Conservation (phyloP, 2,113 vertebrate genomes). For the Puma concolor region DNA sequence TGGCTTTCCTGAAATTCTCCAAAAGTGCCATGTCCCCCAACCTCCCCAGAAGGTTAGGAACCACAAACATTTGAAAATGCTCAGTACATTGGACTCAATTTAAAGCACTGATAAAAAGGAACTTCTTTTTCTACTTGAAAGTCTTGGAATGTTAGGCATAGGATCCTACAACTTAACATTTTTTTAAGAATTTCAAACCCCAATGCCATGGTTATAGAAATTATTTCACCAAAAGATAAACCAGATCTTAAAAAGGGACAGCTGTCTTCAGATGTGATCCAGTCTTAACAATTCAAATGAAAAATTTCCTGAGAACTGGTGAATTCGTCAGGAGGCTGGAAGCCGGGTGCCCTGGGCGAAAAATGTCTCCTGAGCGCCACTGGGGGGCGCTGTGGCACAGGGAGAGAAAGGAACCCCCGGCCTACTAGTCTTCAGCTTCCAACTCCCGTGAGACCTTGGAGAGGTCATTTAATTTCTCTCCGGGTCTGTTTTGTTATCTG, state of each 20-base stretch:
- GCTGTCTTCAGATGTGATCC: not conserved
- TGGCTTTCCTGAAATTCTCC: not conserved
- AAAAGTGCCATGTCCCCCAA: not conserved
- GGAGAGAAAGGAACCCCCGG: not conserved
- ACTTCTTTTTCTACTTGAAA: not conserved
- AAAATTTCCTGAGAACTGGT: not conserved
- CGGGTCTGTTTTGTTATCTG: not conserved
- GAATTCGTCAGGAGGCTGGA: not conserved
- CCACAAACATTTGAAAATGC: not conserved
- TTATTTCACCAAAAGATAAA: not conserved
- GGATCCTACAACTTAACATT: not conserved
- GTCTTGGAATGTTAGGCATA: not conserved
- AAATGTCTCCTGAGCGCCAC: constrained; percentile 29
- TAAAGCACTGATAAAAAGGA: not conserved
- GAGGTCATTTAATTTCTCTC: not conserved
- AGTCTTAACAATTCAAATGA: not conserved
- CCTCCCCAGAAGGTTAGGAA: not conserved
- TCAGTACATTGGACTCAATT: not conserved
- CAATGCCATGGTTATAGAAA: not conserved
- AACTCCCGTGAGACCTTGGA: not conserved
- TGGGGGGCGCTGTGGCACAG: constrained; percentile 63
- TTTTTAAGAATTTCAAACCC: constrained; percentile 5
- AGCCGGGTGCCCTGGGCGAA: not conserved
- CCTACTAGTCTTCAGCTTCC: not conserved
- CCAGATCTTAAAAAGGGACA: not conserved